Conservation (phyloP, 2,888 invertebrate genomes). For the Morinoia aosen region DNA sequence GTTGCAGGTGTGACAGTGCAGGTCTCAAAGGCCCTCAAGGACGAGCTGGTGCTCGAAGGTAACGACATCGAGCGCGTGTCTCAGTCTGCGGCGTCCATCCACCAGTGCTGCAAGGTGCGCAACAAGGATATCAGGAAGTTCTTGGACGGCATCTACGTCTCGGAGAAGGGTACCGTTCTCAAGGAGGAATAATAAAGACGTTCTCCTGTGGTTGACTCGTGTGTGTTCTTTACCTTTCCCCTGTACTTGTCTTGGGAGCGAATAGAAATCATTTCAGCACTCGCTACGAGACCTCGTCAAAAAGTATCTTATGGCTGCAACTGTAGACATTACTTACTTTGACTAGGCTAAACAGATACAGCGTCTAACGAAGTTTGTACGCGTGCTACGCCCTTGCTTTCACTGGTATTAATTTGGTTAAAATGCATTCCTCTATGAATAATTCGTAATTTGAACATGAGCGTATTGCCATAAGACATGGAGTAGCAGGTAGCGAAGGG, state of each 20-base stretch:
- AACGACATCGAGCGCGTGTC: slow-evolving; percentile 97
- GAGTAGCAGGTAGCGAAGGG: no score
- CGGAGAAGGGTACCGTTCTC: slow-evolving; percentile 96
- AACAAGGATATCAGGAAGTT: slow-evolving; percentile 99
- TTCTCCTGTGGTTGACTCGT: neutral
- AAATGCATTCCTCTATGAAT: no score
- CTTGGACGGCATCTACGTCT: slow-evolving; percentile 99
- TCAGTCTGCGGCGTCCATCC: slow-evolving; percentile 98
- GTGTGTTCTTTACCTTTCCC: neutral
- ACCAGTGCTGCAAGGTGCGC: slow-evolving; percentile 98
- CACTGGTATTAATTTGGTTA: no score
- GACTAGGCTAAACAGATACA: no score
- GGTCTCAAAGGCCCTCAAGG: slow-evolving; percentile 95
- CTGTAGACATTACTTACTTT: no score
- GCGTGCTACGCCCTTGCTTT: no score
- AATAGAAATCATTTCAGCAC: no score
- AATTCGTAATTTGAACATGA: no score
- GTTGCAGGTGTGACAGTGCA: slow-evolving; percentile 84
- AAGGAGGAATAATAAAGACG: slow-evolving; percentile 76
- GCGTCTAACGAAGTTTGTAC: no score
- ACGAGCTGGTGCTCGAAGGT: slow-evolving; percentile 97
- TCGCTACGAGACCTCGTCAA: no score
- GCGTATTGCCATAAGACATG: no score
- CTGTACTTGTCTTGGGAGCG: neutral
- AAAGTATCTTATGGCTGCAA: no score